Conservation (phyloP, 53 echinoderm and acorn worm species). For the Echinarachnius parma region DNA sequence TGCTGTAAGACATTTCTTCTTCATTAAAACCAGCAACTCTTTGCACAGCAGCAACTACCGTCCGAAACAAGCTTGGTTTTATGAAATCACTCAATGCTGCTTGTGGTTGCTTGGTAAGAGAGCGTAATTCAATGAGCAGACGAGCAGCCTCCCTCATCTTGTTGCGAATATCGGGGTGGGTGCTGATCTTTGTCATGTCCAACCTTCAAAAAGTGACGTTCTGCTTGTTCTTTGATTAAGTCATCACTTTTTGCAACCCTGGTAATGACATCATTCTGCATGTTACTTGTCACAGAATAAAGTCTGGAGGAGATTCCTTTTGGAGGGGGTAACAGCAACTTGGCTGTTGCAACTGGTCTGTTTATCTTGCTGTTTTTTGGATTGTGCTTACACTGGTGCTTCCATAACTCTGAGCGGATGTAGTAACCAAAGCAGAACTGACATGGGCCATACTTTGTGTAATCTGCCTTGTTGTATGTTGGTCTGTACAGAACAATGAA, state of each 20-base stretch:
- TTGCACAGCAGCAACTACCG: slow-evolving; percentile 56
- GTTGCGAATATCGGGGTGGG: slow-evolving; percentile 23
- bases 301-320: background rate
- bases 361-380: background rate
- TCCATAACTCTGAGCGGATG: slow-evolving; percentile 42
- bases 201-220: slow-evolving; percentile 19
- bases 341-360: slow-evolving; percentile 5
- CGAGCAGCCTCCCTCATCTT: slow-evolving; percentile 49
- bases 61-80: slow-evolving; percentile 34
- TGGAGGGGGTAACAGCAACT: slow-evolving; percentile 21
- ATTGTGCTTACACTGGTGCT: slow-evolving; percentile 45
- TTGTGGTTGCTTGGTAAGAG: slow-evolving; percentile 24
- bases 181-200: slow-evolving; percentile 27
- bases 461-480: slow-evolving; percentile 21
- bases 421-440: slow-evolving; percentile 56
- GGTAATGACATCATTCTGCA: slow-evolving; percentile 15
- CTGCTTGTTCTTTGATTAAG: slow-evolving; percentile 33
- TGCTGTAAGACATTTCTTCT: slow-evolving; percentile 10
- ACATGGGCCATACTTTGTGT: slow-evolving; percentile 53
- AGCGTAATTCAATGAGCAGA: slow-evolving; percentile 29
- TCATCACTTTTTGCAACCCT: slow-evolving; percentile 26
- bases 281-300: background rate
- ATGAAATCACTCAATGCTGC: slow-evolving; percentile 41
- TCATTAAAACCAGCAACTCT: slow-evolving; percentile 50
- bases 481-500: slow-evolving; percentile 58